These are phyloP conservation scores for Ciona savignyi DNA, from an alignment of 23 tunicate genomes.

Conservation along the genomic window DNA sequence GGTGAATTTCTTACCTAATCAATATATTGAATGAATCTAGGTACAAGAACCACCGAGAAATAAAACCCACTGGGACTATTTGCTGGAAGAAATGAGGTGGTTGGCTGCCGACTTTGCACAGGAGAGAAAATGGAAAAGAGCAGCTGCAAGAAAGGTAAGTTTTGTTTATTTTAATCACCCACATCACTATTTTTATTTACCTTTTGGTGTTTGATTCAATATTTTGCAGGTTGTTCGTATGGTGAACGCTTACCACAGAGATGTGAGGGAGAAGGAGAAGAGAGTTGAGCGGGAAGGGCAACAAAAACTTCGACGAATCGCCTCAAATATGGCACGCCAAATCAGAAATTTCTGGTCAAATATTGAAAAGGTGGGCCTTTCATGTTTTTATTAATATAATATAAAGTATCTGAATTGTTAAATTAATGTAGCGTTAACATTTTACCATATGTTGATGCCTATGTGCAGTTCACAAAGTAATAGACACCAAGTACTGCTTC, in stretches of 20 bases:
- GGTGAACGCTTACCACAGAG: slow-evolving; percentile 70
- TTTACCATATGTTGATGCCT: neutral
- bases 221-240: slow-evolving; percentile 55
- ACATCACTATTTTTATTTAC: no score
- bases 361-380: slow-evolving; percentile 73
- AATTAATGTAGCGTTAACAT: no score
- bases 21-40: slow-evolving; percentile 9
- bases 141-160: slow-evolving; percentile 78
- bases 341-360: slow-evolving; percentile 60
- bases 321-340: slow-evolving; percentile 73
- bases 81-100: slow-evolving; percentile 96
- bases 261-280: slow-evolving; percentile 44
- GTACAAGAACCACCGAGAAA: slow-evolving; percentile 78
- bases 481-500: slow-evolving; percentile 15
- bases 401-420: no score
- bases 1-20: neutral
- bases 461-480: neutral
- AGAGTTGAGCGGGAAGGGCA: slow-evolving; percentile 67
- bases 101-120: slow-evolving; percentile 94
- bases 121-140: slow-evolving; percentile 92
- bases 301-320: slow-evolving; percentile 56
- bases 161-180: no score
- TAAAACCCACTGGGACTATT: slow-evolving; percentile 97
- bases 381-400: no score
- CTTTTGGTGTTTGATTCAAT: no score